Evolutionary conservation across 2,888 invertebrate species (phyloP).

Genomic region (Synanthedon tipuliformis): DNA sequence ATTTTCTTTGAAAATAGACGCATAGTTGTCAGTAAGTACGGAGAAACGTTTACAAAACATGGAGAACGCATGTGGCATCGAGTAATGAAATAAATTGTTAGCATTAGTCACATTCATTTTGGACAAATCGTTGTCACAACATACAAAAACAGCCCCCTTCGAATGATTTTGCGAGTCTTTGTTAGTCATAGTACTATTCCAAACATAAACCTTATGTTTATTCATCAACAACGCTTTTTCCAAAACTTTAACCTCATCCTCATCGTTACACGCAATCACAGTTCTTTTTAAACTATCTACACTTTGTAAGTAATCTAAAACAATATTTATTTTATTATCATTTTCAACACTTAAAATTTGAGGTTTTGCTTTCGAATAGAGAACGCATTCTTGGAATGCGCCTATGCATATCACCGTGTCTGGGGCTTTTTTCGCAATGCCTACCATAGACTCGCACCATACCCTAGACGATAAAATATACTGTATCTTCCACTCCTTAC

Average conservation of each 20-base stretch:
- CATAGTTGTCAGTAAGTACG: conserved; percentile 73
- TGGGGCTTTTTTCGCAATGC: conserved; percentile 64
- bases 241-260: conserved; percentile 66
- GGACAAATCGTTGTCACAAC: conserved; percentile 75
- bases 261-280: conserved; percentile 72
- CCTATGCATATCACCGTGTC: conserved; percentile 77
- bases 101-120: conserved; percentile 75
- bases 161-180: conserved; percentile 46
- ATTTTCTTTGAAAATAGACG: conserved; percentile 36
- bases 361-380: conserved; percentile 72
- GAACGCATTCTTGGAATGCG: conserved; percentile 79
- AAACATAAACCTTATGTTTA: conserved; percentile 31
- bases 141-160: conserved; percentile 69
- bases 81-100: conserved; percentile 77
- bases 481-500: conserved; percentile 64
- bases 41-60: conserved; percentile 78
- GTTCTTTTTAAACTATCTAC: conserved; percentile 59
- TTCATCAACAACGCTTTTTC: conserved; percentile 22
- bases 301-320: conserved; percentile 60
- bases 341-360: conserved; percentile 40
- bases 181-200: conserved; percentile 43
- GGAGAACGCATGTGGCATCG: conserved; percentile 74
- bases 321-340: conserved; percentile 44
- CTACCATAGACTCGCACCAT: conserved; percentile 73
- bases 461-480: conserved; percentile 70